Base-by-base conservation (phyloP, 2,888 invertebrate species). In the Keiferia lycopersicella region DNA sequence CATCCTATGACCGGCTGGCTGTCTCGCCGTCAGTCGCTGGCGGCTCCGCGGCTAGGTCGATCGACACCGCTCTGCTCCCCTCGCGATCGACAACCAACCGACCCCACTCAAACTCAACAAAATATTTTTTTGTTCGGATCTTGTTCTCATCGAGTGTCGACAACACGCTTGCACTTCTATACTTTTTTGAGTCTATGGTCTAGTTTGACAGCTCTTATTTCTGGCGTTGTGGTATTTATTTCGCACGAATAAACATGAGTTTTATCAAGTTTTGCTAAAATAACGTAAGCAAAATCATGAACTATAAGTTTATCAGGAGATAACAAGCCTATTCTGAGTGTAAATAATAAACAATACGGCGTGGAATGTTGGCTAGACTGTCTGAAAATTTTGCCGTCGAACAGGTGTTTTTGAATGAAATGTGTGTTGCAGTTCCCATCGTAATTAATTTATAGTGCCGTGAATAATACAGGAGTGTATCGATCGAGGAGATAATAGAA, bases 351-450 rank as follows among this genome's bases (percentile, higher is more conserved):
- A 73, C 69, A 74, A 64, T 60, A 68, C 67, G 63, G 65, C 62
- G 64, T 71, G 69, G 68, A 68, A 76, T 69, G 92, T 92, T 93
- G 93, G 92, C 85, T 80, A 77, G 82, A 91, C 92, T 91, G 92
- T 94, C 93, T 93, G 95, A 94, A 95, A 95, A 94, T 93, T 93
- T 88, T 88, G 87, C 73, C 75, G 91, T 91, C 88, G 93, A 95
- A 95, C 95, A 95, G 95, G 95, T 95, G 95, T 95, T 95, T 94
- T 93, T 93, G 93, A 94, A 94, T 93, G 93, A 93, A 93, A 92
- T 91, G 93, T 88, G 89, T 89, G 86, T 83, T 80, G 82, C 74
- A 74, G 88, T 91, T 91, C 91, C 88, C 90, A 89, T 82, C 83
- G 83, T 87, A 86, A 89, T 86, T 87, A 88, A 87, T 88, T 82